phyloP scores from a whole-genome alignment of 2,888 invertebrate genomes.

The Idaea biselata region DNA sequence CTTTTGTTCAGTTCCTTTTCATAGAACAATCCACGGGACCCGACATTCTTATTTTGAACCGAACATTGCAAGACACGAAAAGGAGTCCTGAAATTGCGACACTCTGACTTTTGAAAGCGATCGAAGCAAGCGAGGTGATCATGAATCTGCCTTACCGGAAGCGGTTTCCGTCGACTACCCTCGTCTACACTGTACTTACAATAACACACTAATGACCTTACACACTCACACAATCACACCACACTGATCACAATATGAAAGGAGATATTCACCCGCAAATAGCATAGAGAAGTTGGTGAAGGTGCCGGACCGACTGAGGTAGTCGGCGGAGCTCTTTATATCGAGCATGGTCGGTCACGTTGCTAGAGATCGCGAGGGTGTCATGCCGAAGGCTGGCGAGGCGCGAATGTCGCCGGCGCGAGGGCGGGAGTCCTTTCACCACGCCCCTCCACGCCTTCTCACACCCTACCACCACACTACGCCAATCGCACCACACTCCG shows the following conservation, averaged over 20 bases:
- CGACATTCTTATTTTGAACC: neutral
- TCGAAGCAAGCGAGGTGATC: neutral
- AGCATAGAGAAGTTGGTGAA: conserved; percentile 97
- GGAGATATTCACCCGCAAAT: conserved; percentile 89
- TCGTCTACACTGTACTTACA: conserved; percentile 35
- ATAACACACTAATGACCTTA: conserved; percentile 24
- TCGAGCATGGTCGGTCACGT: conserved; percentile 86
- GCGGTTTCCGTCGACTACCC: neutral
- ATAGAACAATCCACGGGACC: no score
- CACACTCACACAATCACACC: conserved; percentile 40
- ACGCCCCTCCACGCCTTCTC: conserved; percentile 53
- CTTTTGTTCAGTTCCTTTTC: no score
- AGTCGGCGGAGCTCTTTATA: conserved; percentile 95
- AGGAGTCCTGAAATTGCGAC: neutral
- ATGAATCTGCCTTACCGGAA: conserved; percentile 17
- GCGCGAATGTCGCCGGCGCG: conserved; percentile 26
- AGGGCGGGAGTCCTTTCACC: conserved; percentile 45
- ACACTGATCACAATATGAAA: conserved; percentile 45
- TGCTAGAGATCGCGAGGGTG: conserved; percentile 45
- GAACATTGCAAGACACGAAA: neutral
- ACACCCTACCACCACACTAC: conserved; percentile 53
- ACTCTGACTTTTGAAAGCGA: neutral
- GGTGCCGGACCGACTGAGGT: conserved; percentile 93
- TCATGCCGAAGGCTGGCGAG: conserved; percentile 45
- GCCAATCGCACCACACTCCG: conserved; percentile 70